Evolutionary conservation across 2,113 vertebrate species (phyloP).

Genomic region (Orcinus orca): DNA sequence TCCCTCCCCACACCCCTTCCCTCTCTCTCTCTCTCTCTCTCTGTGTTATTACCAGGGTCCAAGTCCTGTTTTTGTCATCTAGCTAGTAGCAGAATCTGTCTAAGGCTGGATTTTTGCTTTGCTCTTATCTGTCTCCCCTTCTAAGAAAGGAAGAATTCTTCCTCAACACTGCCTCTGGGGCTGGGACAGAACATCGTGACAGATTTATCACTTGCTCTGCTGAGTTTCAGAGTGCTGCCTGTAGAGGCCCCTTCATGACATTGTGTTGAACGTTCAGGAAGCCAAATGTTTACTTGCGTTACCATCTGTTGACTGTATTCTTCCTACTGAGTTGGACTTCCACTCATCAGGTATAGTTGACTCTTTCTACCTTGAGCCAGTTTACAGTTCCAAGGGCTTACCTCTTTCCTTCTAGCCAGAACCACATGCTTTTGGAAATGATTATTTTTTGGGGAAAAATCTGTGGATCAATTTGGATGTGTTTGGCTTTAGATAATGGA

Average conservation of each 20-base stretch:
- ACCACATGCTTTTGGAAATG: not conserved
- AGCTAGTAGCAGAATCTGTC: not conserved
- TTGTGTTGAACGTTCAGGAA: slow-evolving; percentile 56
- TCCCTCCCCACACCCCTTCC: accelerated
- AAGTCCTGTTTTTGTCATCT: not conserved
- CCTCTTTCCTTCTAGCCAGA: not conserved
- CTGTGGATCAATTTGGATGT: not conserved
- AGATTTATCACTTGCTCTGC: slow-evolving; percentile 60
- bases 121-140: not conserved
- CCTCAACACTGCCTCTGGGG: not conserved
- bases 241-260: slow-evolving; percentile 44
- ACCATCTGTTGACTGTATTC: slow-evolving; percentile 63
- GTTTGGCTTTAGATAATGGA: not conserved
- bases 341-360: not conserved
- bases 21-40: not conserved
- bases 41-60: not conserved
- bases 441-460: not conserved
- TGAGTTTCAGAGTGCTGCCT: slow-evolving; percentile 52
- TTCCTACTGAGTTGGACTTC: slow-evolving; percentile 31
- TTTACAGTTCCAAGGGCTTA: not conserved
- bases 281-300: slow-evolving; percentile 48
- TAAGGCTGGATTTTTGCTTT: not conserved
- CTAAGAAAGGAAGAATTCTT: slow-evolving; percentile 41
- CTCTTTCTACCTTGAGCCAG: not conserved
- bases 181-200: slow-evolving; percentile 15